Evolutionary conservation across 2,888 invertebrate genomes (phyloP).

Genomic region (Argyra leucocephala): DNA sequence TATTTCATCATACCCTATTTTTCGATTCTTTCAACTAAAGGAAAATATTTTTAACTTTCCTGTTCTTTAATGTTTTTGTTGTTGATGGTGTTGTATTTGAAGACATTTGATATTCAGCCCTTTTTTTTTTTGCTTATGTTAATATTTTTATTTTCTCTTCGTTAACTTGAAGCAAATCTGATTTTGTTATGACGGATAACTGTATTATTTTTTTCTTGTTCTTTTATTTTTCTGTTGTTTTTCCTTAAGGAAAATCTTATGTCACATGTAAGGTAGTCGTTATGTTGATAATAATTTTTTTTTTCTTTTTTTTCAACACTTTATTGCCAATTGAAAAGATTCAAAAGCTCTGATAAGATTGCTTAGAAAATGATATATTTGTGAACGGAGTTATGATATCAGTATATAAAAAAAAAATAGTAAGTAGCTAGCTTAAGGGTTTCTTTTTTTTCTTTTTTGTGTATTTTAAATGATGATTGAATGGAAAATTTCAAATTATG

Average conservation of each 20-base stretch:
- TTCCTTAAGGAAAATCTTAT: not conserved
- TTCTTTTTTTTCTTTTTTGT: too few species aligned
- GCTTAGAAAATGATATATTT: not conserved
- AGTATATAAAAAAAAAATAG: too few species aligned
- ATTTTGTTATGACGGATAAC: constrained; percentile 1
- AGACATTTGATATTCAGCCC: too few species aligned
- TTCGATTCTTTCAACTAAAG: too few species aligned
- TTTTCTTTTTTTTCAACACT: not conserved
- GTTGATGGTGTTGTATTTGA: too few species aligned
- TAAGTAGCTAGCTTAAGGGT: too few species aligned
- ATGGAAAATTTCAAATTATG: too few species aligned
- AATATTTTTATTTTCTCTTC: not conserved
- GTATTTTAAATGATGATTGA: too few species aligned
- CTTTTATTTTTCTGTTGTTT: not conserved
- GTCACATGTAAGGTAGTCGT: not conserved
- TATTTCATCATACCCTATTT: too few species aligned
- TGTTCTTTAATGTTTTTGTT: not conserved
- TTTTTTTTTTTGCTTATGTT: not conserved
- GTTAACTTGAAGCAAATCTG: not conserved
- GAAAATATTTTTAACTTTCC: too few species aligned
- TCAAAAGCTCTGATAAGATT: not conserved
- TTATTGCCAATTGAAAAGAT: not conserved
- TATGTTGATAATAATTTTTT: not conserved
- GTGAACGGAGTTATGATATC: too few species aligned
- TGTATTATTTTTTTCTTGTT: not conserved